Evolutionary conservation across 30 jellyfish, hydroid and myxozoan genomes (phyloP).

Genomic region (Turritopsis rubra): DNA sequence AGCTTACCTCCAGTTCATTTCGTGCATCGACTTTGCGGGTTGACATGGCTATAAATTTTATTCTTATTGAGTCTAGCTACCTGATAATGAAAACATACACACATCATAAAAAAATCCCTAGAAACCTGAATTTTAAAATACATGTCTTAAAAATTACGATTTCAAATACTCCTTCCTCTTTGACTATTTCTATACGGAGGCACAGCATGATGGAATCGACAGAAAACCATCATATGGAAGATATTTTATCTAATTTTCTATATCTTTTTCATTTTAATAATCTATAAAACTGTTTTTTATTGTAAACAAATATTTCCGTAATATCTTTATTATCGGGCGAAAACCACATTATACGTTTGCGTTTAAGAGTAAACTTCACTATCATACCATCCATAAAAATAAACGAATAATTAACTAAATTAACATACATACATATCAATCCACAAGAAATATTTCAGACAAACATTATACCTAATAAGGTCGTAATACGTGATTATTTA

Average conservation of each 20-base stretch:
- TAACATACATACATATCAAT: background rate
- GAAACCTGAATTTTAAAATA: background rate
- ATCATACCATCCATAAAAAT: background rate
- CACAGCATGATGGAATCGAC: background rate
- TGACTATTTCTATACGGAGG: background rate
- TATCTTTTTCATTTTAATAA: background rate
- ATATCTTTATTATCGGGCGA: too few relatives aligned
- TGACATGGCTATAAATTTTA: too few relatives aligned
- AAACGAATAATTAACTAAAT: background rate
- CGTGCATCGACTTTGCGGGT: background rate
- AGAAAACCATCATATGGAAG: background rate
- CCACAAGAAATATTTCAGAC: background rate
- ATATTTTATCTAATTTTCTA: too few relatives aligned
- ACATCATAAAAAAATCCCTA: background rate
- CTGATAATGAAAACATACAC: background rate
- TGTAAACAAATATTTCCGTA: background rate
- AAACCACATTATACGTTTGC: too few relatives aligned
- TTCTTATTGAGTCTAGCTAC: background rate
- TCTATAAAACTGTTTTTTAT: too few relatives aligned
- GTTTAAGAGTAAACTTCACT: too few relatives aligned
- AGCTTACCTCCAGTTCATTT: conserved; percentile 7
- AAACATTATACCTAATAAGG: background rate
- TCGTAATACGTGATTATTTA: background rate
- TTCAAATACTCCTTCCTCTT: background rate
- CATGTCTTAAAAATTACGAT: too few relatives aligned